These are phyloP conservation scores for Gymnoscopelus microlampas DNA, from an alignment of 2,797 vertebrate species.

Conservation along the genomic window DNA sequence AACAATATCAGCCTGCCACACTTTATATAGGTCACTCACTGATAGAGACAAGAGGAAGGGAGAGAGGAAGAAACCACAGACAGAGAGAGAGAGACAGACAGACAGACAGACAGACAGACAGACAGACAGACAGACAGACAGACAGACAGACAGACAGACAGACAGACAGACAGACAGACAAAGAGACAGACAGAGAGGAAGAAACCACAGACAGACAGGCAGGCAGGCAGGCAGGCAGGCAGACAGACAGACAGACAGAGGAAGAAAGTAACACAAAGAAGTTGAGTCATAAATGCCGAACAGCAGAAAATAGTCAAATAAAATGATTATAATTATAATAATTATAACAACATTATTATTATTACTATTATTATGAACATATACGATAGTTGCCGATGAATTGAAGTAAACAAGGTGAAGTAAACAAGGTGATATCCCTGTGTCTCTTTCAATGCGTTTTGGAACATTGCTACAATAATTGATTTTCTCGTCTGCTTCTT, in stretches of 20 bases:
- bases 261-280: too few species aligned
- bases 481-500: too few species aligned
- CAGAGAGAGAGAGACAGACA: background rate
- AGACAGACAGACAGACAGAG: too few species aligned
- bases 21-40: conserved; percentile 51
- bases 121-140: background rate
- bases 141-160: too few species aligned
- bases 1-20: conserved; percentile 45
- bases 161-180: too few species aligned
- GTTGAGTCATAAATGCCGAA: too few species aligned
- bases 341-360: too few species aligned
- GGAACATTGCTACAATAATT: too few species aligned
- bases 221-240: background rate
- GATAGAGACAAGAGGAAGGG: background rate
- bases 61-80: background rate
- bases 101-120: background rate
- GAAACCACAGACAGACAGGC: background rate
- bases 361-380: background rate
- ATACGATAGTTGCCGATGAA: background rate
- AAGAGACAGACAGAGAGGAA: background rate
- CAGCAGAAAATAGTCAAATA: too few species aligned
- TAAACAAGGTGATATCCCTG: background rate
- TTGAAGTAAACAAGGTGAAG: background rate
- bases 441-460: too few species aligned
- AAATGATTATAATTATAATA: too few species aligned